phyloP scores from a whole-genome alignment of 2,113 vertebrate species.

The Chaenogobius annularis region DNA sequence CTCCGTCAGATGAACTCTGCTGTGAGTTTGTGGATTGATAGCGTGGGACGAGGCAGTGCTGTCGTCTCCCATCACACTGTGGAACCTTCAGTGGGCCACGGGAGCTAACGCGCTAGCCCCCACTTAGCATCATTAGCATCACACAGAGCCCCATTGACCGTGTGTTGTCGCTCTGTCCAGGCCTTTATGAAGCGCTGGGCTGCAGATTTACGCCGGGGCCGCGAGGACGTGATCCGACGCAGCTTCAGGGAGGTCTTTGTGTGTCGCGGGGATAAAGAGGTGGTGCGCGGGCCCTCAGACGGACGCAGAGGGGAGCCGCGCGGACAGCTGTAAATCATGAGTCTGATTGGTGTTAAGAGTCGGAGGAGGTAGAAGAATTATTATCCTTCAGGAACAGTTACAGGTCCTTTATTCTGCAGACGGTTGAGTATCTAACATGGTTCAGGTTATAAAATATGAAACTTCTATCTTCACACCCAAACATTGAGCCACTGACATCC shows the following conservation, averaged over 20 bases:
- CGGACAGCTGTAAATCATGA: constrained; percentile 68
- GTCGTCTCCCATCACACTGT: not conserved
- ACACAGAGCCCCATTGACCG: not conserved
- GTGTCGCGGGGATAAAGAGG: not conserved
- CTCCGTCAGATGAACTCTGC: too few species aligned
- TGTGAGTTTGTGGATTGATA: not conserved
- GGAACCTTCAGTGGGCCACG: not conserved
- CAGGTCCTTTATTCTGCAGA: too few species aligned
- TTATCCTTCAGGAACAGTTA: too few species aligned
- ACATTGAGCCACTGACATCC: too few species aligned
- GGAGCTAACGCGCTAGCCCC: not conserved
- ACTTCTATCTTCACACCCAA: too few species aligned
- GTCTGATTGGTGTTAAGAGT: not conserved
- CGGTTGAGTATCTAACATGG: too few species aligned
- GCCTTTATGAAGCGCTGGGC: constrained; percentile 10
- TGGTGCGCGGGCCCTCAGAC: constrained; percentile 47
- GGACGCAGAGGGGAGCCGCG: constrained; percentile 60
- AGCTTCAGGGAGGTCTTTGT: constrained; percentile 62
- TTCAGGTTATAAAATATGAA: too few species aligned
- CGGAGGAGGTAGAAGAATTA: constrained; percentile 29
- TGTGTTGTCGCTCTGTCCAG: constrained; percentile 9
- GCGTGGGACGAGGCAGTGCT: not conserved
- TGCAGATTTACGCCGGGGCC: constrained; percentile 56
- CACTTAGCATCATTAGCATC: not conserved
- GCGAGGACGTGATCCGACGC: constrained; percentile 39